phyloP scores from a whole-genome alignment of 2,113 vertebrate genomes.

The Pollimyrus isidori region DNA sequence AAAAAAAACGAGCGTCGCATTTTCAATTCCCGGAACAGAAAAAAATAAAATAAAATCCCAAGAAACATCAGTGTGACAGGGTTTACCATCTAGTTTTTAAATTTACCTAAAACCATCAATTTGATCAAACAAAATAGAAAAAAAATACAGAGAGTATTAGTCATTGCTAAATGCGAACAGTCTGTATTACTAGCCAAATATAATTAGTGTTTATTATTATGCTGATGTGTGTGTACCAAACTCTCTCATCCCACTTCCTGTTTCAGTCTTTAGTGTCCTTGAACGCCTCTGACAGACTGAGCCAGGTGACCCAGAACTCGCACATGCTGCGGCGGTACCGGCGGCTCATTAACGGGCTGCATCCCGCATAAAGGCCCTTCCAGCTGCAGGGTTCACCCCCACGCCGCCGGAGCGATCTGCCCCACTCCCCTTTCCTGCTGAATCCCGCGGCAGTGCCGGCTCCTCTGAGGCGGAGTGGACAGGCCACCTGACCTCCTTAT shows the following conservation, averaged over 20 bases:
- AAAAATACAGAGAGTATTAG: neutral
- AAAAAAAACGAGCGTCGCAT: neutral
- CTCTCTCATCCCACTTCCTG: neutral
- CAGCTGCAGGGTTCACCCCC: neutral
- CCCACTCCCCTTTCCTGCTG: neutral
- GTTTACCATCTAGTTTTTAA: neutral
- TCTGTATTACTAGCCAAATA: neutral
- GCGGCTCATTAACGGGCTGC: slow-evolving; percentile 38
- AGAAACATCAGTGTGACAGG: neutral
- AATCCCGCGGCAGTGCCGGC: neutral
- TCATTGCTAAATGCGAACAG: neutral
- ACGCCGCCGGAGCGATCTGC: neutral
- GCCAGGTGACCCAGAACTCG: slow-evolving; percentile 28
- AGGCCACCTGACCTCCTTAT: neutral
- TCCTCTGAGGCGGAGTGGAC: neutral
- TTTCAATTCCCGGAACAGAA: neutral
- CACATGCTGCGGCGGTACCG: slow-evolving; percentile 35
- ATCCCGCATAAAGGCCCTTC: neutral
- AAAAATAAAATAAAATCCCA: neutral
- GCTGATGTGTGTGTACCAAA: neutral
- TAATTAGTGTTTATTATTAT: neutral
- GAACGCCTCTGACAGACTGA: slow-evolving; percentile 41
- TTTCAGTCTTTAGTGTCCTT: slow-evolving; percentile 44
- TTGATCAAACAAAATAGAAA: neutral
- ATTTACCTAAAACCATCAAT: neutral